Percentiles rank a stretch among this genome's conserved stretches.
Conservation (phyloP, 2,797 vertebrate genomes). For the Alauda arvensis region DNA sequence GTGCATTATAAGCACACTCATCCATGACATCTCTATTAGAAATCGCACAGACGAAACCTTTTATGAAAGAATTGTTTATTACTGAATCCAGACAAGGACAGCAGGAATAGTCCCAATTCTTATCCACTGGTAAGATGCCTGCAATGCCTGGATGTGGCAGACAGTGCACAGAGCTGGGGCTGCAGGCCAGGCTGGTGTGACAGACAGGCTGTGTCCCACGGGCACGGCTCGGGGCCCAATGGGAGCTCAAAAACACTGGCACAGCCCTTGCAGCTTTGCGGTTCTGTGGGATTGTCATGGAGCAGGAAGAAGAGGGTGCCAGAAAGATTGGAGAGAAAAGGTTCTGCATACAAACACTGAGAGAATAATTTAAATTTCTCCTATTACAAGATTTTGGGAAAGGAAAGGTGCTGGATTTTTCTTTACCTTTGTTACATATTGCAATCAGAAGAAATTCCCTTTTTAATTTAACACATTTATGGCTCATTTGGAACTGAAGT, state of each 20-base stretch:
- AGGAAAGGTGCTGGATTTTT: background rate
- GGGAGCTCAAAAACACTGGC: accelerated
- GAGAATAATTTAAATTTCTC: background rate
- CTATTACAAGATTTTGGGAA: background rate
- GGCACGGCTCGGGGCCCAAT: accelerated
- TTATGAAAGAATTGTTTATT: background rate
- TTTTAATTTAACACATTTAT: background rate
- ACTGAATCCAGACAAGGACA: background rate
- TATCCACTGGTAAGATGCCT: background rate
- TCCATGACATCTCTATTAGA: background rate
- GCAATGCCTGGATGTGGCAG: background rate
- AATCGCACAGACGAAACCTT: background rate
- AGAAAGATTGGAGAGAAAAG: background rate
- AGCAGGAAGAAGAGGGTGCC: background rate
- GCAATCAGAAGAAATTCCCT: background rate
- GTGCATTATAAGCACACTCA: background rate
- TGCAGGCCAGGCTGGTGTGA: background rate
- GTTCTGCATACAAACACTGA: background rate
- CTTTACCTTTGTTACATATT: background rate
- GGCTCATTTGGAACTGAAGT: background rate
- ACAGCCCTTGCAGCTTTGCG: background rate
- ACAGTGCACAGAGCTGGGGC: background rate
- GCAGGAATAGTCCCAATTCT: background rate
- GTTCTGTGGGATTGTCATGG: background rate
- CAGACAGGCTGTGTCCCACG: accelerated